Evolutionary conservation across 2,797 vertebrate genomes (phyloP), one percentile per base, ranked within the genome.

Genomic region (Chaetophractus vellerosus): DNA sequence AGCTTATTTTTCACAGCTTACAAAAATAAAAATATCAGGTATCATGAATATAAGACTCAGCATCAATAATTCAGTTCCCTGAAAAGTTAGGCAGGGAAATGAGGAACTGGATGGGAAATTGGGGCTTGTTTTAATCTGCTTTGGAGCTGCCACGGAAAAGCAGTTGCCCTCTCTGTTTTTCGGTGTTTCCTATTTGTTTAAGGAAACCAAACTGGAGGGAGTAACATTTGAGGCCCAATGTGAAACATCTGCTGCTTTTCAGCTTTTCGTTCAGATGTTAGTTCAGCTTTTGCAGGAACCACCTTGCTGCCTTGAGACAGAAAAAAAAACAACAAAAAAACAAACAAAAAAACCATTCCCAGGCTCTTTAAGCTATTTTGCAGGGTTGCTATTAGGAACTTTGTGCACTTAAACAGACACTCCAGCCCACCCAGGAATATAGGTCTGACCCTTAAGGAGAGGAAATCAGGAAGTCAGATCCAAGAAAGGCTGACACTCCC

Each of bases 341-440:
- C n/a, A 52, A 16, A 52, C 16, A 52, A n/a, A 75, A 10, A 50
- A 63, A 45, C 4, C 15, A 55, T 92, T 96, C 91, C 95, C 97
- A 96, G 90, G 71, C 78, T 92, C 72, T 88, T 69, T 63, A 95
- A 88, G 66, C 75, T 72, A 18, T 93, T 55, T 18, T 45, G 74
- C 50, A 83, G 74, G 61, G 69, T 55, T 94, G 85, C 82, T 88
- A 48, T 85, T 79, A 82, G 85, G 74, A 95, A 93, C 80, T 74
- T n/a, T 76, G 72, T 23, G 45, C 57, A 59, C 38, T 93, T 41
- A 88, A 96, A 95, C 64, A 95, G 94, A 97, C 90, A 91, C 94
- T 84, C 94, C 50, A 71, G 98, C 98, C 98, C 98, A 98, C 98
- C 98, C 98, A 97, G 93, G 95, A 96, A 96, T 97, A 93, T 76